These are phyloP conservation scores for Epinotia brunnichana DNA, from an alignment of 2,888 invertebrate species.

Conservation along the genomic window DNA sequence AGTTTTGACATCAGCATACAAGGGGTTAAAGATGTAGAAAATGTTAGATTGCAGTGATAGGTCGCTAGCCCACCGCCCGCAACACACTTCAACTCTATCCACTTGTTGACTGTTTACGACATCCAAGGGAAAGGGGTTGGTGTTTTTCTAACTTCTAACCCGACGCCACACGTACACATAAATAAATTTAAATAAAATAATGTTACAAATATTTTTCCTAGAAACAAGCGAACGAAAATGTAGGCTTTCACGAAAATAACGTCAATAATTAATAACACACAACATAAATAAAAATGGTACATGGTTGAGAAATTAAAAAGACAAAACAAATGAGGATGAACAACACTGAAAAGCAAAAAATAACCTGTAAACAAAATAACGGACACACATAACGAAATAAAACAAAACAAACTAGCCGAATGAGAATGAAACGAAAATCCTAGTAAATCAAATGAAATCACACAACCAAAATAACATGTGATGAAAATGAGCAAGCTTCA, in stretches of 20 bases:
- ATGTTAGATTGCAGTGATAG: too few species aligned
- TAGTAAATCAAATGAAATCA: constrained; percentile 17
- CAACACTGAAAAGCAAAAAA: constrained; percentile 13
- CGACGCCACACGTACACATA: too few species aligned
- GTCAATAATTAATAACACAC: constrained; percentile 24
- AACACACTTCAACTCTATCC: too few species aligned
- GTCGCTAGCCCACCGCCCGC: too few species aligned
- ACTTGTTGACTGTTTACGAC: too few species aligned
- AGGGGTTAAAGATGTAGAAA: too few species aligned
- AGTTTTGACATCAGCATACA: too few species aligned
- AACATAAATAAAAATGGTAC: constrained; percentile 2
- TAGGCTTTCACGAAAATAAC: constrained; percentile 18
- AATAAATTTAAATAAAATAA: too few species aligned
- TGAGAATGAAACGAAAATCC: constrained; percentile 16
- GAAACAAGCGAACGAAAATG: too few species aligned
- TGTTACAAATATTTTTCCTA: too few species aligned
- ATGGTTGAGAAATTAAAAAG: constrained; percentile 8
- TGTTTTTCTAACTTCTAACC: too few species aligned
- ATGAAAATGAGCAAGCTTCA: constrained; percentile 28
- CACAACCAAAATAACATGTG: background rate
- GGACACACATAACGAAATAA: constrained; percentile 11
- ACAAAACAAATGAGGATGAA: constrained; percentile 19
- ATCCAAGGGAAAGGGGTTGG: too few species aligned
- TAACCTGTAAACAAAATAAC: constrained; percentile 8
- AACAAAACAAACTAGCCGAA: constrained; percentile 8